Percentiles rank a stretch among this genome's conserved stretches.
phyloP scores from a whole-genome alignment of 2,888 invertebrate species.

The Tholera decimalis region DNA sequence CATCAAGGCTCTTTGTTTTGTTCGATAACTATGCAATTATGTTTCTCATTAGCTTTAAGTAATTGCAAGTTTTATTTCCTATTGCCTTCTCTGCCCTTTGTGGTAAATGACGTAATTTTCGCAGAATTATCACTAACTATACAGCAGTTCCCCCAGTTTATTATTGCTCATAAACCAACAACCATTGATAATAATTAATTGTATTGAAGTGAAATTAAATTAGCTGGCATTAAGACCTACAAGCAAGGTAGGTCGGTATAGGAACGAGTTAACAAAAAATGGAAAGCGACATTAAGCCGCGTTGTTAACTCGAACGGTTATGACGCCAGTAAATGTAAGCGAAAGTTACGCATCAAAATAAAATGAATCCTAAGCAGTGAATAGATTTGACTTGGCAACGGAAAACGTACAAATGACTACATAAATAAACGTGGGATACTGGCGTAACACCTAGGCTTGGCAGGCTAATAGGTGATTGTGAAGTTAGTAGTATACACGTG shows the following conservation, averaged over 20 bases:
- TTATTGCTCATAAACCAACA: slow-evolving; percentile 1
- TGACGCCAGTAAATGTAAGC: slow-evolving; percentile 29
- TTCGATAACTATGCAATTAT: slow-evolving; percentile 22
- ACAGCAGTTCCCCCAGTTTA: background rate
- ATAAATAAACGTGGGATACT: slow-evolving; percentile 33
- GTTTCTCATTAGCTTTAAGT: slow-evolving; percentile 1
- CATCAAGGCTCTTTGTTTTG: slow-evolving; percentile 3
- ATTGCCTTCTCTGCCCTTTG: slow-evolving; percentile 17
- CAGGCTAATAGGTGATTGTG: slow-evolving; percentile 33
- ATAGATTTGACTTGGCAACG: slow-evolving; percentile 35
- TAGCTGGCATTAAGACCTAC: slow-evolving; percentile 9
- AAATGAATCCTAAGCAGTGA: slow-evolving; percentile 23
- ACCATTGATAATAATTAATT: background rate
- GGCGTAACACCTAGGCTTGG: slow-evolving; percentile 26
- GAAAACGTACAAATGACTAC: slow-evolving; percentile 21
- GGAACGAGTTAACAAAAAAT: slow-evolving; percentile 32
- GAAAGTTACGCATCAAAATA: slow-evolving; percentile 40
- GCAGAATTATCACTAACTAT: slow-evolving; percentile 3
- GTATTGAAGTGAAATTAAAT: slow-evolving; percentile 6
- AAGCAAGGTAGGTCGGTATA: slow-evolving; percentile 13
- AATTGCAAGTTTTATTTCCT: slow-evolving; percentile 7
- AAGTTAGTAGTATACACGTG: slow-evolving; percentile 30
- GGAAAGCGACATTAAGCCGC: slow-evolving; percentile 37
- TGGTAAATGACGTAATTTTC: slow-evolving; percentile 4
- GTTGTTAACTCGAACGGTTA: slow-evolving; percentile 47